Conservation (phyloP, 2,888 invertebrate species). For the Drosophila nigricruria region DNA sequence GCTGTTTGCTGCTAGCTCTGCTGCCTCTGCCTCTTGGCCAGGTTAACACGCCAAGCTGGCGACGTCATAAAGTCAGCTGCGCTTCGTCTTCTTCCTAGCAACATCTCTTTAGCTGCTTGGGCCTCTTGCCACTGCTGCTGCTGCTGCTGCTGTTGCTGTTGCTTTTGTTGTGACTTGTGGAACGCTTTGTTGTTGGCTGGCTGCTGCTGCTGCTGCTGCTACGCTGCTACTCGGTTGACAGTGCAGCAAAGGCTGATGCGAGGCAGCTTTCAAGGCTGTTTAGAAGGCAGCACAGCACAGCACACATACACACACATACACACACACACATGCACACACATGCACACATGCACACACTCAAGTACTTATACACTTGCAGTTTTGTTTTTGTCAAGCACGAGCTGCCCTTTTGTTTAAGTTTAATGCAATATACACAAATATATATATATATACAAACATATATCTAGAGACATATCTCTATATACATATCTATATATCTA, state of each 20-base stretch:
- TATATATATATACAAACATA: neutral
- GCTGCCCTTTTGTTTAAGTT: slow-evolving; percentile 67
- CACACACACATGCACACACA: slow-evolving; percentile 9
- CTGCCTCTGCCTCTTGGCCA: slow-evolving; percentile 69
- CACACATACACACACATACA: slow-evolving; percentile 39
- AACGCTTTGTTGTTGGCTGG: slow-evolving; percentile 58
- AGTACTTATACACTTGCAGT: slow-evolving; percentile 43
- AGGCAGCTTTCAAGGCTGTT: slow-evolving; percentile 80
- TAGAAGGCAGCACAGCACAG: slow-evolving; percentile 67
- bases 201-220: slow-evolving; percentile 6
- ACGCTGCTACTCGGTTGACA: slow-evolving; percentile 70
- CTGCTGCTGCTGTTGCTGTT: slow-evolving; percentile 28
- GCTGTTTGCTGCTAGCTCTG: slow-evolving; percentile 36
- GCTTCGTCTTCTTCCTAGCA: slow-evolving; percentile 58
- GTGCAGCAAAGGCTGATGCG: slow-evolving; percentile 58
- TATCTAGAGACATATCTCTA: neutral
- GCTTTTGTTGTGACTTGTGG: slow-evolving; percentile 78
- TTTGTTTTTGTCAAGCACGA: slow-evolving; percentile 67
- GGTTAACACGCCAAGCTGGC: slow-evolving; percentile 79
- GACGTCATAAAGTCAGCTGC: slow-evolving; percentile 81
- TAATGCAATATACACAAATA: slow-evolving; percentile 38
- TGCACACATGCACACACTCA: slow-evolving; percentile 15
- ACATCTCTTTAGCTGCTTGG: slow-evolving; percentile 38
- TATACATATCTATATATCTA: slow-evolving; percentile 4
- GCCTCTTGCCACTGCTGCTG: slow-evolving; percentile 5